Conservation (phyloP, 2,888 invertebrate genomes). For the Andrena chrysosceles region DNA sequence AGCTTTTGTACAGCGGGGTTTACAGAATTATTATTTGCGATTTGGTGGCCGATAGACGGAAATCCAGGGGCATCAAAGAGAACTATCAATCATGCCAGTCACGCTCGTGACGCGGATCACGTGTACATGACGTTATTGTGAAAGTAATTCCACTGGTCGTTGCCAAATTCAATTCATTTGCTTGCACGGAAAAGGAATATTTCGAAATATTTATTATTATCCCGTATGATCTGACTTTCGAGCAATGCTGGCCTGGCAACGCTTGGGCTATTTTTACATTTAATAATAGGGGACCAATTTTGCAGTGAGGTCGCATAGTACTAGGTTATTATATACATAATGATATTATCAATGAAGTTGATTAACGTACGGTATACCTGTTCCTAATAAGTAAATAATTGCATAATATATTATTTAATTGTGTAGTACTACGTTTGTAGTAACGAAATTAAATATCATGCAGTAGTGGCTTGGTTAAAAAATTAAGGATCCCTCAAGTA, state of each 20-base stretch:
- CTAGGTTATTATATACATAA: too few species aligned
- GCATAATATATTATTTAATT: too few species aligned
- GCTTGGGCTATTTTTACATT: not conserved
- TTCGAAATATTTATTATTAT: constrained; percentile 49
- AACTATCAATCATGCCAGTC: constrained; percentile 57
- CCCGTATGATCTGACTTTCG: constrained; percentile 6
- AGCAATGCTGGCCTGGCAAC: not conserved
- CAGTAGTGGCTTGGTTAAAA: too few species aligned
- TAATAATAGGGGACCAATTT: too few species aligned
- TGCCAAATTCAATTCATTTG: constrained; percentile 66
- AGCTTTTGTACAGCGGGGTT: not conserved
- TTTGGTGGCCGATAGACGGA: constrained; percentile 12
- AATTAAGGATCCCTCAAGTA: too few species aligned
- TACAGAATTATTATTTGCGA: not conserved
- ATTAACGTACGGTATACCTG: too few species aligned
- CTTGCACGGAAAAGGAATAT: constrained; percentile 43
- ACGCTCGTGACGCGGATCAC: constrained; percentile 59
- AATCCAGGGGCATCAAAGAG: constrained; percentile 23
- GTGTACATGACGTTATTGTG: constrained; percentile 67
- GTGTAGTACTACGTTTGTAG: too few species aligned
- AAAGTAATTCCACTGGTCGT: constrained; percentile 62
- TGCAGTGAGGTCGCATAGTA: too few species aligned
- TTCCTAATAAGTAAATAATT: too few species aligned
- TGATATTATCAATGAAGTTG: too few species aligned
- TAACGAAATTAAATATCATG: too few species aligned